phyloP scores from a whole-genome alignment of 2,113 vertebrate genomes.

The Desmodus rotundus region DNA sequence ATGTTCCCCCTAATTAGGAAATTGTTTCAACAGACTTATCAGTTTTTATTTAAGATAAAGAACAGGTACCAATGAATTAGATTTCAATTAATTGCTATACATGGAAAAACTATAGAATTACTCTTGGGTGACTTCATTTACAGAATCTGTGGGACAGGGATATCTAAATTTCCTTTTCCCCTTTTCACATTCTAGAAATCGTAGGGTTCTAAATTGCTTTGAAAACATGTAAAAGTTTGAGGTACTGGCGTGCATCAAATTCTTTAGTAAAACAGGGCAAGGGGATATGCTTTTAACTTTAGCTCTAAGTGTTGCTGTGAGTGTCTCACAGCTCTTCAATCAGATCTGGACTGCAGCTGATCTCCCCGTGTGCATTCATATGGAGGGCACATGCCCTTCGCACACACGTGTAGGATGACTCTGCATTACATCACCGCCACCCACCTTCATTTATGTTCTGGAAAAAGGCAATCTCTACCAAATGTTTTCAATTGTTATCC shows the following conservation, averaged over 20 bases:
- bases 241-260: neutral
- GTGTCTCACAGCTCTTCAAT: neutral
- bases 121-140: neutral
- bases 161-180: neutral
- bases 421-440: conserved; percentile 4
- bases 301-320: neutral
- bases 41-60: neutral
- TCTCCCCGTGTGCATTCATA: neutral
- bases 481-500: conserved; percentile 38
- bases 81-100: neutral
- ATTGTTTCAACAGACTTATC: neutral
- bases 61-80: neutral
- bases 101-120: neutral
- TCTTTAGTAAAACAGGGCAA: neutral
- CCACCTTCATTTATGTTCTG: conserved; percentile 16
- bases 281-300: conserved; percentile 5
- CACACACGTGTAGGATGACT: neutral
- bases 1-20: neutral
- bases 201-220: neutral
- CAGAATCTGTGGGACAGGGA: neutral
- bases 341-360: neutral
- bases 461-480: conserved; percentile 20
- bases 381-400: neutral
- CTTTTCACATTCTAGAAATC: neutral
- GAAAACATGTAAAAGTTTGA: neutral